Evolutionary conservation across 2,888 invertebrate species (phyloP), one percentile per base, ranked within the genome.

Genomic region (Micoletzkya japonica): DNA sequence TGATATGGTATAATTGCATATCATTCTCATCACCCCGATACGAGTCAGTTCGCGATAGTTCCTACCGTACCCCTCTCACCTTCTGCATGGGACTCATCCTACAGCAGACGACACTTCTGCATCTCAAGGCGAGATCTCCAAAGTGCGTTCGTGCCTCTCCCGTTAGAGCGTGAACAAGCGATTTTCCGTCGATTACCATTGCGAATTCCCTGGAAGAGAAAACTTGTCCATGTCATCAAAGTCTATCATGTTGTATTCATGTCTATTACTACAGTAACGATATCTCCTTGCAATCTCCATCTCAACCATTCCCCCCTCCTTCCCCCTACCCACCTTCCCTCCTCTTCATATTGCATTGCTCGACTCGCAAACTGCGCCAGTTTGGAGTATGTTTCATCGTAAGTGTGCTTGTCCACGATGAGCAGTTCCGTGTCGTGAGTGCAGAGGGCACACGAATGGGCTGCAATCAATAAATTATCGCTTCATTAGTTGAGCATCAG

Each of bases 11-110:
- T 44, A 14, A 44, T 44, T 20, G 20, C 10, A 44, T 20, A 44
- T 44, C 44, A 14, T 14, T 14, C 44, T 14, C 44, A 20, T 10
- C 44, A 44, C 10, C 44, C 10, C 44, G 10, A 14, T 10, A 44
- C 44, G 10, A 10, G 44, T 20, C 44, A 44, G 10, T 44, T 44
- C 44, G 20, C 10, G 44, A 10, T 34, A 63, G 7, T 24, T 26
- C 20, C 49, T 60, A 58, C 58, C 2, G 36, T 58, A 61, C 4
- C 61, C 61, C 10, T 2, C 39, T 17, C 1, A 88, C 88, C 77
- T 98, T 98, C 88, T 99, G 97, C 88, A 96, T 92, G 1, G 98
- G 98, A n/a, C 97, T 96, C 20, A 97, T 97, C 70, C 88, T 82
- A 86, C 98, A 98, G 87, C 97, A 98, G 69, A 98, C 92, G 34